Base-by-base conservation (phyloP, 2,797 vertebrate genomes). In the Distichodus sexfasciatus region DNA sequence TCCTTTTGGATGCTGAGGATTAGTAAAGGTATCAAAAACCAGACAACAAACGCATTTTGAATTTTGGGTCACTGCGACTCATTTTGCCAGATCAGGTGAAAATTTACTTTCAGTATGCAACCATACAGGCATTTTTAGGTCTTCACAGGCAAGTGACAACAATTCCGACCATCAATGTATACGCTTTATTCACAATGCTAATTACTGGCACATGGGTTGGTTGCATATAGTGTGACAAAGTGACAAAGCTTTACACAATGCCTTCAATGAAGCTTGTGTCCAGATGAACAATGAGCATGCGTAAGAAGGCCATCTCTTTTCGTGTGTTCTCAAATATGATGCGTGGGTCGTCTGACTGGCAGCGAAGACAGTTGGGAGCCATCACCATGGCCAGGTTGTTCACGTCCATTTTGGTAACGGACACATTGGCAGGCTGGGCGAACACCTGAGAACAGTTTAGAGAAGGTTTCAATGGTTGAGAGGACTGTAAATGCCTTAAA, bases 321-420 rank as follows among this genome's bases (percentile, higher is more conserved):
- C 94, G 93, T 0, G 94, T 96, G 83, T 96, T 96, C 84, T 96
- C 94, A 14, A 96, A 96, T 84, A 96, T 96, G 67, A 96, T 1
- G 0, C 94, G 90, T 0, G 94, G 94, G 62, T 96, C 94, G 0
- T 96, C 93, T 0, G 95, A 96, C 38, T 95, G 93, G 77, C 95
- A 96, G 15, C 95, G 90, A 47, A 96, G 92, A 71, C 94, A 96
- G 87, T 96, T 96, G 69, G 95, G 95, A 6, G 95, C 95, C 95
- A 96, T 96, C 71, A 96, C 94, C 94, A 96, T 96, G 72, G 94
- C 94, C 82, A 96, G 83, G 87, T 96, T 96, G 83, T 96, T 96
- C 73, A 96, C 95, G 21, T 96, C 95, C 95, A 96, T 96, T 86
- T 96, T 96, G 9, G 95, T 96, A 72, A 93, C 88, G 4, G 93